Conservation (phyloP, 2,888 invertebrate genomes). For the Caenorhabditis imperialis region DNA sequence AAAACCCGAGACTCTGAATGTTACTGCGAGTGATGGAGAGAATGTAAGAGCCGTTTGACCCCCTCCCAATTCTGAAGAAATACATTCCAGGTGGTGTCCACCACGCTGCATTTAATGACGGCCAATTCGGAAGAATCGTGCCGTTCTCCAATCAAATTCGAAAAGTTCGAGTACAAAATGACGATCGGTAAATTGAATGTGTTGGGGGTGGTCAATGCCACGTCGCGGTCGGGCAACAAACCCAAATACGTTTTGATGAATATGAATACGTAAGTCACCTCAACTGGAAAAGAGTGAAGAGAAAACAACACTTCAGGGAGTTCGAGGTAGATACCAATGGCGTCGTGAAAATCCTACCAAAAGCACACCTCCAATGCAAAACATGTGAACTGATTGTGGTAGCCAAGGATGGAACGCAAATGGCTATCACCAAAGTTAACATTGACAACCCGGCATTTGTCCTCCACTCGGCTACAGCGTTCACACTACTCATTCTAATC, state of each 20-base stretch:
- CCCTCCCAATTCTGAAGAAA: neutral
- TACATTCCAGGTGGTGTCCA: constrained; percentile 48
- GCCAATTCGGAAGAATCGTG: constrained; percentile 44
- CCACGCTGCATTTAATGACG: constrained; percentile 43
- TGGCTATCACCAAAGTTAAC: constrained; percentile 60
- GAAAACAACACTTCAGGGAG: constrained; percentile 44
- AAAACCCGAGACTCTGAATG: constrained; percentile 53
- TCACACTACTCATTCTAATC: constrained; percentile 58
- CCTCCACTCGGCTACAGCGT: constrained; percentile 42
- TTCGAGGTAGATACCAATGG: constrained; percentile 58
- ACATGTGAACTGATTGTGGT: constrained; percentile 69
- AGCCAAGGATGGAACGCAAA: constrained; percentile 61
- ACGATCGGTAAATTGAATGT: constrained; percentile 58
- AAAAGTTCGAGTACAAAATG: constrained; percentile 60
- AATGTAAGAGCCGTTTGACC: constrained; percentile 27
- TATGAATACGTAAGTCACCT: constrained; percentile 57
- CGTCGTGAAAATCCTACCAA: constrained; percentile 54
- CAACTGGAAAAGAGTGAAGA: no score
- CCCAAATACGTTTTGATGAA: constrained; percentile 57
- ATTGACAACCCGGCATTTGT: constrained; percentile 55
- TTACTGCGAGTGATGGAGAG: constrained; percentile 62
- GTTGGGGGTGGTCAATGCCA: constrained; percentile 56
- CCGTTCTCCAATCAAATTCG: constrained; percentile 50
- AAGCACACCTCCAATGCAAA: constrained; percentile 57
- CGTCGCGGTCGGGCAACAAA: constrained; percentile 44